Evolutionary conservation across 2,113 vertebrate genomes (phyloP), one percentile per base, ranked within the genome.

Genomic region (Chionis minor): DNA sequence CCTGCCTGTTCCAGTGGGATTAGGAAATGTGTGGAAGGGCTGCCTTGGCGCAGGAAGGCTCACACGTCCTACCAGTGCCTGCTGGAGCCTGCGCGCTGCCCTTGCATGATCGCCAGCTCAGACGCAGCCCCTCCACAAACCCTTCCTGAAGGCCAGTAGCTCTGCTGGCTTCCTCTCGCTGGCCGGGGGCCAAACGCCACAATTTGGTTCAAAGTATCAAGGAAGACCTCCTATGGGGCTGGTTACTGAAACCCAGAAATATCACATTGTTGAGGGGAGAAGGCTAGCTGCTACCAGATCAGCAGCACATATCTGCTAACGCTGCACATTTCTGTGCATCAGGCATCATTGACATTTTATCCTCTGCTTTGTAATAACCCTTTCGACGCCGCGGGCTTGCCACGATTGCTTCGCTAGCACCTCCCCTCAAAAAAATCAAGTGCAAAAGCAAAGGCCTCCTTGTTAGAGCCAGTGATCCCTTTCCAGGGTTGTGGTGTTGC

Each of bases 241-340:
- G 52, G 56, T 80, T 89, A 52, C 86, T 49, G 67, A 90, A 96
- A 82, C 74, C 32, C 83, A 93, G 81, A 92, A 95, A 93, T 86
- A 71, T 79, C 67, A 33, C 79, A 55, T 45, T 69, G 72, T 70
- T 54, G 81, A 86, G 71, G 8, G 23, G 59, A 91, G 81, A 78
- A 44, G 62, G 59, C 40, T 96, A 59, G 82, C 56, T 83, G 90
- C 66, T 93, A 89, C 84, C 65, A 83, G 75, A 86, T 94, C 96
- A 85, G 85, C 85, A 81, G 69, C 58, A 10, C 26, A 30, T 91
- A 95, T 93, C 93, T 97, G 96, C 88, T 92, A 96, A 94, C 63
- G 1, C 58, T 74, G 96, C 96, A 94, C 92, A 95, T 97, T 96
- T 97, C 91, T 92, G 78, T 94, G 87, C 89, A 92, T 86, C 89